phyloP scores from a whole-genome alignment of 30 jellyfish, hydroid and myxozoan genomes.

The Turritopsis dohrnii region DNA sequence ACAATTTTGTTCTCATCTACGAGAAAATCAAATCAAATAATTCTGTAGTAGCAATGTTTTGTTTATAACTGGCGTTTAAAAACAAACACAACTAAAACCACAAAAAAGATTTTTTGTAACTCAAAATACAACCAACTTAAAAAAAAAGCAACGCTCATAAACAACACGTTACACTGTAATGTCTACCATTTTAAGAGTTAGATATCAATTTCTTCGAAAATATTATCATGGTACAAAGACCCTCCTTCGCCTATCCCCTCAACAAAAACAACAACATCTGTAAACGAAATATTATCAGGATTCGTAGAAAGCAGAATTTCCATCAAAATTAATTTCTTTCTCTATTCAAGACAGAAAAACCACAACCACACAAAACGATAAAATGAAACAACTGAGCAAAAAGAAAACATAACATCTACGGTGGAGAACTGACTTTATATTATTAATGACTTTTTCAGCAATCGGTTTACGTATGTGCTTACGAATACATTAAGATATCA shows the following conservation, averaged over 20 bases:
- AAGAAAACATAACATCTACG: background rate
- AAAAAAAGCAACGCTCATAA: background rate
- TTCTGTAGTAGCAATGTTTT: background rate
- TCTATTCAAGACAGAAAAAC: background rate
- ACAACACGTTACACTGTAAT: background rate
- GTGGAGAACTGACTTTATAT: background rate
- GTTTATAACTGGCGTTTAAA: background rate
- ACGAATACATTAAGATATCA: background rate
- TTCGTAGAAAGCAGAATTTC: no score
- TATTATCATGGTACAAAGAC: background rate
- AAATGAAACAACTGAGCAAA: background rate
- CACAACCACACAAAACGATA: background rate
- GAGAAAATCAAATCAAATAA: background rate
- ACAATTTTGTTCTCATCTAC: background rate
- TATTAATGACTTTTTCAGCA: background rate
- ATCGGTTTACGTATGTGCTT: background rate
- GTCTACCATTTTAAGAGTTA: background rate
- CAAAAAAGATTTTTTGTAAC: background rate
- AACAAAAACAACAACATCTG: no score
- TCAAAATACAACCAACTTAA: background rate
- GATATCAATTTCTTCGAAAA: background rate
- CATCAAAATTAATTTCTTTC: background rate
- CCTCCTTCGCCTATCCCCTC: background rate
- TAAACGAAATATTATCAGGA: no score
- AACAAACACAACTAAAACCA: background rate